Evolutionary conservation across 2,888 invertebrate genomes (phyloP), one percentile per base, ranked within the genome.

Genomic region (Polylopha cassiicola): DNA sequence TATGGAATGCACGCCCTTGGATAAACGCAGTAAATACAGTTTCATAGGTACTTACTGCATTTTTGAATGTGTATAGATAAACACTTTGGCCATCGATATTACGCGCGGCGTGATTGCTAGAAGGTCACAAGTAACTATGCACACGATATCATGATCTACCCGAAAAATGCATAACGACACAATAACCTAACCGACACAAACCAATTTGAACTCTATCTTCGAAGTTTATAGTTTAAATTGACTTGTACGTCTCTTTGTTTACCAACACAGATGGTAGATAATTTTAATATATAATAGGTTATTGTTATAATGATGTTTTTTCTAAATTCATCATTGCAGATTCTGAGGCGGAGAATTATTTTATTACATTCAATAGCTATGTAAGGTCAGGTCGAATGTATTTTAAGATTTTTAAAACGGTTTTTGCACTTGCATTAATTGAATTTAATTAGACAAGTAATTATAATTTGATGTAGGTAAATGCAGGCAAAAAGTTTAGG

Each of bases 111-210:
- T 78, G 78, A 78, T 64, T 54, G 59, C 55, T 62, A 63, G 71
- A 79, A 81, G 81, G 81, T 78, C 80, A 67, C 41, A 50, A 51
- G 58, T 51, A 68, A 64, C 69, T 75, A 80, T 80, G 79, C 79
- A 73, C 65, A 67, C 61, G 32, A 29, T 31, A 73, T 75, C 76
- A 76, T 75, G 75, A 74, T 61, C 55, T 55, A n/a, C n/a, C 50
- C 49, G 31, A 23, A 39, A 41, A n/a, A 24, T 26, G 26, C 39
- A 49, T 52, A 67, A 65, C 45, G 42, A 39, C 48, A 1, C 50
- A 62, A 47, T 46, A 36, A 3, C 31, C 37, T 22, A 23, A 15
- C 11, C 38, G 9, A 15, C 3, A n/a, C 3, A 24, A 7, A 0
- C 4, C 3, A 48, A 37, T 41, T 14, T 37, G 10, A 46, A 51